A percentile compares a stretch with the other conserved stretches of the same genome.
Conservation (phyloP, 2,888 invertebrate species). For the Dorcus hopei region DNA sequence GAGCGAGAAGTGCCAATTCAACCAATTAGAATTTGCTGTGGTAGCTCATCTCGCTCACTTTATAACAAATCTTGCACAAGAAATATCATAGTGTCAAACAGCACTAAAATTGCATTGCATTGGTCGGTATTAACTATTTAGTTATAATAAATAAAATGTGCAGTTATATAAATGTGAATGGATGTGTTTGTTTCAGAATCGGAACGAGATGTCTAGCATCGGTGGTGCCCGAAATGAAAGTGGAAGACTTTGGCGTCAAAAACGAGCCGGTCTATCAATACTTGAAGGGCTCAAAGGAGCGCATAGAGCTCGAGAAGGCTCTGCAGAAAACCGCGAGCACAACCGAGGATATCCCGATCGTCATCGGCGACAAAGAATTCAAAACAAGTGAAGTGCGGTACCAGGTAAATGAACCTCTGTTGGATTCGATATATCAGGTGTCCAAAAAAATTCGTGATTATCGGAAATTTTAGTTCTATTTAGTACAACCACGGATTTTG, state of each 20-base stretch:
- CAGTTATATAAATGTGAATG: no score
- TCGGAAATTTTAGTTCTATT: no score
- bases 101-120: not conserved
- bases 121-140: no score
- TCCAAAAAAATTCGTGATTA: no score
- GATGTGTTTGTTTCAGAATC: constrained; percentile 37
- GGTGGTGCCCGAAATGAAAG: constrained; percentile 62
- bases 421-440: no score
- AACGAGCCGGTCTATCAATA: constrained; percentile 85
- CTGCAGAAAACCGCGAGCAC: constrained; percentile 62
- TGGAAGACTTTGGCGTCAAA: constrained; percentile 65
- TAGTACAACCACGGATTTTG: no score
- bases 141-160: no score
- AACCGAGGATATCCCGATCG: constrained; percentile 86
- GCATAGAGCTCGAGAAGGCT: constrained; percentile 67
- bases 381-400: constrained; percentile 70
- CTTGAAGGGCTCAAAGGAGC: constrained; percentile 77
- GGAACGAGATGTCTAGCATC: constrained; percentile 56
- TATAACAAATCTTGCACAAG: no score
- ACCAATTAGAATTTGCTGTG: no score
- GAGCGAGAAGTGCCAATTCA: no score
- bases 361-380: constrained; percentile 91
- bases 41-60: no score
- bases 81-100: no score
- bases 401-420: constrained; percentile 59